Conservation (phyloP, 2,797 vertebrate genomes). For the Etheostoma perlongum region DNA sequence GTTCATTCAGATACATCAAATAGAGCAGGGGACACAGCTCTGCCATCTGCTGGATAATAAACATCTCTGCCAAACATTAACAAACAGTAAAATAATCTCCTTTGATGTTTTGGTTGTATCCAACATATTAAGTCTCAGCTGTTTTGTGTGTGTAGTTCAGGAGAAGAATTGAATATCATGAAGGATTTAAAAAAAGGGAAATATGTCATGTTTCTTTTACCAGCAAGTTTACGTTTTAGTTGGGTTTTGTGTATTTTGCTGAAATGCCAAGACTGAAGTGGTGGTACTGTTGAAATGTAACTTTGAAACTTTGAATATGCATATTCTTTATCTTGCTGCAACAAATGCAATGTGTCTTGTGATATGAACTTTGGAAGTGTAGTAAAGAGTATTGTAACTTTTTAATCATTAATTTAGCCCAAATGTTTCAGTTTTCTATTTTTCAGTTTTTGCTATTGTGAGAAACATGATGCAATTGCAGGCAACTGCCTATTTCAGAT, state of each 20-base stretch:
- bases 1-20: background rate
- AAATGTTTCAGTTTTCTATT: constrained; percentile 1
- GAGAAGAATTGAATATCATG: background rate
- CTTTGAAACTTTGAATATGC: constrained; percentile 8
- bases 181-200: background rate
- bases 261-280: background rate
- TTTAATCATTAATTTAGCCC: background rate
- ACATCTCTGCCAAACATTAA: background rate
- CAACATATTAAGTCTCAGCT: background rate
- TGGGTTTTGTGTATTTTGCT: constrained; percentile 2
- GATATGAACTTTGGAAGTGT: background rate
- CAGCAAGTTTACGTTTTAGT: constrained; percentile 1
- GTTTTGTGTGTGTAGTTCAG: background rate
- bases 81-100: background rate
- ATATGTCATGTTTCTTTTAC: background rate
- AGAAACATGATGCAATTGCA: background rate
- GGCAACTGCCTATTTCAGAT: too few relatives aligned
- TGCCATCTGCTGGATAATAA: constrained; percentile 44
- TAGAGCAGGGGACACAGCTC: background rate
- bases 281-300: background rate
- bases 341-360: constrained; percentile 3
- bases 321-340: background rate
- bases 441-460: background rate
- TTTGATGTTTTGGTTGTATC: background rate
- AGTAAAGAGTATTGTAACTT: background rate